Evolutionary conservation across 2,113 vertebrate genomes (phyloP).

Genomic region (Paralichthys olivaceus): DNA sequence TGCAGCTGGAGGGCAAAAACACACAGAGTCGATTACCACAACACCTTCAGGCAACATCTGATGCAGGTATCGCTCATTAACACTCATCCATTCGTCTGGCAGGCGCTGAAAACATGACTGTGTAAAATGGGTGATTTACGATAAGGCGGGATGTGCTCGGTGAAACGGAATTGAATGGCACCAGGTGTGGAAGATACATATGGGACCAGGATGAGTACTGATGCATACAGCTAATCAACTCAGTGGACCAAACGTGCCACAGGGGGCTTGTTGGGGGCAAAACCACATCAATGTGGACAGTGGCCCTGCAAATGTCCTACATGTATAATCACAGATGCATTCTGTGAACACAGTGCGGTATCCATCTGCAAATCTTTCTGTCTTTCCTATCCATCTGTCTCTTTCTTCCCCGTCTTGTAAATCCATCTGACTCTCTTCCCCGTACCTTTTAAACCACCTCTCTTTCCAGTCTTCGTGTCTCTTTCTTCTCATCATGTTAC

Average conservation of each 20-base stretch:
- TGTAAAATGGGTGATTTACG: conserved; percentile 60
- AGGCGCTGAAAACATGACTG: conserved; percentile 32
- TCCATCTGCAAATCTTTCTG: conserved; percentile 64
- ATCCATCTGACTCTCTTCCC: conserved; percentile 58
- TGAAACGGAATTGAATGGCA: conserved; percentile 62
- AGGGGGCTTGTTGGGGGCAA: conserved; percentile 51
- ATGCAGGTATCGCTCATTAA: conserved; percentile 48
- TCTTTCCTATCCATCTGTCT: conserved; percentile 58
- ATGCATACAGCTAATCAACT: conserved; percentile 74
- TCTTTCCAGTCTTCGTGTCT: conserved; percentile 26
- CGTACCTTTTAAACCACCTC: conserved; percentile 52
- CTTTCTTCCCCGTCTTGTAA: conserved; percentile 26
- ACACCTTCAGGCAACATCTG: conserved; percentile 35
- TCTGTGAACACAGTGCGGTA: conserved; percentile 22
- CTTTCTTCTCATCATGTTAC: conserved; percentile 55
- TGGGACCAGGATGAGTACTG: conserved; percentile 67
- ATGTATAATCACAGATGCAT: conserved; percentile 60
- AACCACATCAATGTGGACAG: conserved; percentile 54
- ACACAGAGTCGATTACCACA: conserved; percentile 7
- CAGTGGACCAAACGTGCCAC: conserved; percentile 70
- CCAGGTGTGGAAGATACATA: conserved; percentile 76
- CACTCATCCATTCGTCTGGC: conserved; percentile 34
- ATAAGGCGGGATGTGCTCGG: conserved; percentile 48
- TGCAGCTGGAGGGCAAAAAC: conserved; percentile 82
- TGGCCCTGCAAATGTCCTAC: conserved; percentile 51